Base-by-base conservation (phyloP, 2,113 vertebrate species). In the Tonatia bakeri region DNA sequence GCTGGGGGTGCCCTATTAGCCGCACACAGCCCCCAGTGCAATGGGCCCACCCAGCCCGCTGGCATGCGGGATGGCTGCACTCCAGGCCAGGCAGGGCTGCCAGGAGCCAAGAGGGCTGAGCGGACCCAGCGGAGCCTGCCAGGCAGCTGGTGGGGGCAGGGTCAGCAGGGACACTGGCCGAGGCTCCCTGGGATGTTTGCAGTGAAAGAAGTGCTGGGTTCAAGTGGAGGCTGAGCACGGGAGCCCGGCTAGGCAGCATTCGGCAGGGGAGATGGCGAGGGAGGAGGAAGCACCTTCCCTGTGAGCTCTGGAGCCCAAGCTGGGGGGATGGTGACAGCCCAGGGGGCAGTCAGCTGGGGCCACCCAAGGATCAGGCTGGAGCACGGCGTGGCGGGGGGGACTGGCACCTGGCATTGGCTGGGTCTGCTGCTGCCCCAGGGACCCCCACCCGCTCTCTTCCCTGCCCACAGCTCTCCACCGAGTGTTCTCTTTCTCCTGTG, bases 1-100 rank as follows among this genome's bases (percentile, higher is more conserved):
- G n/a, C 59, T 1, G 12, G 28, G 28, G 47, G 16, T 2, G 4
- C 50, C n/a, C 12, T 33, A 4, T 16, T 36, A 9, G 79, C 38
- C 0, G 0, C 79, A 13, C 54, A 13, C 1, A 22, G 67, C 54
- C 38, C 28, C 0, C 14, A 0, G 4, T 16, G 24, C 6, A 45
- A 56, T 9, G 69, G 94, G 80, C 52, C 65, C 79, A 31, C 75
- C 45, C 7, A 0, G 45, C 31, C 79, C 12, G n/a, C 64, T 56
- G 64, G 56, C 26, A 1, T 64, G 56, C 7, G 11, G 47, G 47
- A 9, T 50, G 84, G 84, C 83, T 22, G 33, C 24, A 47, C 40
- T 61, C 94, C 77, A 89, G 61, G 69, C 12, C 54, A 1, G 73
- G 56, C 61, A 45, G 87, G 73, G 91, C 20, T 75, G 22, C 87